Percentiles rank a stretch among this genome's conserved stretches.
phyloP scores from a whole-genome alignment of 1,140 invertebrate genomes.

The Pseudomyrmex concolor region DNA sequence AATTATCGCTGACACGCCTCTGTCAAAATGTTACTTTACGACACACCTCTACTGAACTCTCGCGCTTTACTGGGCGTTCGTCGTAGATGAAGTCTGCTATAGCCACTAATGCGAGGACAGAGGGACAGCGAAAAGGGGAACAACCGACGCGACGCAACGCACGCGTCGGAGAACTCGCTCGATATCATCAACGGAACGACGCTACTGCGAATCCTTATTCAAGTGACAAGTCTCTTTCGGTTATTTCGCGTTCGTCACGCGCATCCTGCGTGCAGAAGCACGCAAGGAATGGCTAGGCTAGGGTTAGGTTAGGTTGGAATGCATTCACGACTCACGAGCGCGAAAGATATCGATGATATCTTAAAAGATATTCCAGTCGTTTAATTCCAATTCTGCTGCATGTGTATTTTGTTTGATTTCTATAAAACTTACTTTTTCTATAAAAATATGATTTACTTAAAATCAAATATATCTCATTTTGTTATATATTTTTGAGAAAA shows the following conservation, averaged over 20 bases:
- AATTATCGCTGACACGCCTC: constrained; percentile 11
- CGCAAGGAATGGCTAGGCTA: background rate
- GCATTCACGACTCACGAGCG: background rate
- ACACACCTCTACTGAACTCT: constrained; percentile 68
- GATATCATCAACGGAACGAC: constrained; percentile 68
- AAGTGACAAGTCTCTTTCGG: constrained; percentile 4
- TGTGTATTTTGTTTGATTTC: too few species aligned
- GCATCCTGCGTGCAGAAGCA: constrained; percentile 8
- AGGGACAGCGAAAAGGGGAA: constrained; percentile 29
- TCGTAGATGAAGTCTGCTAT: constrained; percentile 38
- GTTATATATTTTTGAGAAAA: too few species aligned
- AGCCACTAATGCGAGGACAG: background rate
- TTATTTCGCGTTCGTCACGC: constrained; percentile 24
- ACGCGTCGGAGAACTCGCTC: constrained; percentile 74
- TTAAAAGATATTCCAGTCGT: too few species aligned
- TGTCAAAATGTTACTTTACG: constrained; percentile 2
- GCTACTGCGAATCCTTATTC: constrained; percentile 57
- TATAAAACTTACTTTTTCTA: too few species aligned
- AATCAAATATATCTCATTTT: background rate
- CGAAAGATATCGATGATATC: background rate
- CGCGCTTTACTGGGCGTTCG: constrained; percentile 76
- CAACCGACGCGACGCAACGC: constrained; percentile 74
- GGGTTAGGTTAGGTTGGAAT: too few species aligned
- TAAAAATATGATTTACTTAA: background rate
- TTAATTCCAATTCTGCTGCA: too few species aligned